Evolutionary conservation across 2,888 invertebrate species (phyloP).

Genomic region (Norana najaformis): DNA sequence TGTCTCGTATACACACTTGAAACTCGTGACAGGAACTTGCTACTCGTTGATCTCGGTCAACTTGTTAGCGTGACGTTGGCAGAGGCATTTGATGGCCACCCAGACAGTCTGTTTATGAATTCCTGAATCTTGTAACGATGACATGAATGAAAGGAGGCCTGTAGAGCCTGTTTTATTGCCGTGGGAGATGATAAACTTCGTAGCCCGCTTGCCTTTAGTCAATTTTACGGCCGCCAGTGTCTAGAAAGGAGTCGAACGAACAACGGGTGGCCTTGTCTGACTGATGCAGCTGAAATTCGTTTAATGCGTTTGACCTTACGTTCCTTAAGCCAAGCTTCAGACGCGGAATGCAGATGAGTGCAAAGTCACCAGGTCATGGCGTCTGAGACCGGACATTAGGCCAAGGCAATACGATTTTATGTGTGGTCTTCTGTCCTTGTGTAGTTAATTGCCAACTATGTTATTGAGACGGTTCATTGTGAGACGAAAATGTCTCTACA

Average conservation of each 20-base stretch:
- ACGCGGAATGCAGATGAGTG: neutral
- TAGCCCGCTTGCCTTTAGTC: neutral
- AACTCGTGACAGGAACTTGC: conserved; percentile 13
- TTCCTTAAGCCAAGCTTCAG: too few species aligned
- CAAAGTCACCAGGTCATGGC: neutral
- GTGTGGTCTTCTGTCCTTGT: neutral
- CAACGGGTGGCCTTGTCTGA: neutral
- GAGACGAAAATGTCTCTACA: neutral
- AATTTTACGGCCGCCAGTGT: neutral
- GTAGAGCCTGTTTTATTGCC: neutral
- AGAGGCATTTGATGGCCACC: neutral
- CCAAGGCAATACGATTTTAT: too few species aligned
- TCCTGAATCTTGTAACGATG: neutral
- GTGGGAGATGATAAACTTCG: neutral
- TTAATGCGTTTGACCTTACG: neutral
- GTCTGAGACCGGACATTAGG: neutral
- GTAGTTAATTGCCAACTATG: neutral
- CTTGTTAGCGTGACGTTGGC: neutral
- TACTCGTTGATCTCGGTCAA: neutral
- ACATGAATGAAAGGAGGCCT: neutral
- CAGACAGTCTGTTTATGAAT: neutral
- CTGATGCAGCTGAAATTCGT: neutral
- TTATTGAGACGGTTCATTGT: too few species aligned
- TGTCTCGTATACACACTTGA: conserved; percentile 13
- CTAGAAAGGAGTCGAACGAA: neutral